Evolutionary conservation across 2,797 vertebrate species (phyloP).

Genomic region (Tauraco hartlaubi): DNA sequence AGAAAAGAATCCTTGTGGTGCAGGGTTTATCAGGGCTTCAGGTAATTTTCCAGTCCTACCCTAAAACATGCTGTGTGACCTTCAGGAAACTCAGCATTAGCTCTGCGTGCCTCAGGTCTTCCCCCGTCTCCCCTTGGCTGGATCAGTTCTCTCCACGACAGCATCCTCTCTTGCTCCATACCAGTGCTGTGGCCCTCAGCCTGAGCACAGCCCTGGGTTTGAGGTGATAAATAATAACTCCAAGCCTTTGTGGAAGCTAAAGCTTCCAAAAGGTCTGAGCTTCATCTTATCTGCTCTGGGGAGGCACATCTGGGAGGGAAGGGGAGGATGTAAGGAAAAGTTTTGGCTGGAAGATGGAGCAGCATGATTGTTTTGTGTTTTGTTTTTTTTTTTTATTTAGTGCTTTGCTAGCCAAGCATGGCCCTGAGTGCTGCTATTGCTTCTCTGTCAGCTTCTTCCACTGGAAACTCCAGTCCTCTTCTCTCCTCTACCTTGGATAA

Average conservation of each 20-base stretch:
- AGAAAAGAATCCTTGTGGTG: background rate
- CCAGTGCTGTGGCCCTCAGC: background rate
- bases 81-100: background rate
- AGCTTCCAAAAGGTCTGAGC: background rate
- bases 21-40: background rate
- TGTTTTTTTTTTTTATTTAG: background rate
- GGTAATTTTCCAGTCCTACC: background rate
- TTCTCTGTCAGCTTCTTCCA: slow-evolving; percentile 34
- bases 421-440: background rate
- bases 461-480: slow-evolving; percentile 1
- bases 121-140: background rate
- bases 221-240: background rate
- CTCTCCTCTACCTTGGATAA: slow-evolving; percentile 18
- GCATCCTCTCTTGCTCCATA: background rate
- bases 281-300: background rate
- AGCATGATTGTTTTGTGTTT: background rate
- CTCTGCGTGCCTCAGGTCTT: background rate
- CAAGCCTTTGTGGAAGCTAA: background rate
- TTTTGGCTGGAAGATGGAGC: background rate
- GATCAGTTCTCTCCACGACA: background rate
- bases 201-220: background rate
- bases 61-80: background rate
- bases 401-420: background rate
- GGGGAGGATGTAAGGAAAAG: background rate
- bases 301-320: background rate